Conservation (phyloP, 2,113 vertebrate species). For the Cheirogaleus medius region DNA sequence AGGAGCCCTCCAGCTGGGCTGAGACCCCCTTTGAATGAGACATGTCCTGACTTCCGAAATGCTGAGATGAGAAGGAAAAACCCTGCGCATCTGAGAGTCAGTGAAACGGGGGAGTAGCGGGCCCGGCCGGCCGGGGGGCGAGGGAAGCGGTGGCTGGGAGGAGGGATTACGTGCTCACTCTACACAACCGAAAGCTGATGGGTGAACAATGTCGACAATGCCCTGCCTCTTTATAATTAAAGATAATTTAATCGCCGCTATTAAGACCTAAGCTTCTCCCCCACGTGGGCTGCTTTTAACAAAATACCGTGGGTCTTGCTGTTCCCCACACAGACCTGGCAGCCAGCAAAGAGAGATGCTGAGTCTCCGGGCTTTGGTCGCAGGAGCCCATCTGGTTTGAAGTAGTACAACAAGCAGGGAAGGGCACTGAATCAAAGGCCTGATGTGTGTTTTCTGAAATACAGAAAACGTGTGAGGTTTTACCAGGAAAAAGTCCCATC, state of each 20-base stretch:
- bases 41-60: neutral
- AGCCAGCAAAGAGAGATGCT: constrained; percentile 80
- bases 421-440: constrained; percentile 86
- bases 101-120: too few relatives aligned
- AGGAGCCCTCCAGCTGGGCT: neutral
- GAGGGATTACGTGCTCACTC: neutral
- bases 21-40: neutral
- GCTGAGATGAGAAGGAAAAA: neutral
- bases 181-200: neutral
- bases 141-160: neutral
- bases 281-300: constrained; percentile 50
- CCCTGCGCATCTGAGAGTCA: neutral
- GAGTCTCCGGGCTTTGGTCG: constrained; percentile 84
- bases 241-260: constrained; percentile 55
- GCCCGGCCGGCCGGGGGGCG: neutral
- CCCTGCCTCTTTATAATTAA: constrained; percentile 50
- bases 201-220: constrained; percentile 31
- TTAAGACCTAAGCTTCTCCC: neutral
- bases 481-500: constrained; percentile 78
- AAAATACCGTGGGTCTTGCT: constrained; percentile 35
- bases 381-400: constrained; percentile 85
- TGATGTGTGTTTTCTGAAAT: constrained; percentile 76
- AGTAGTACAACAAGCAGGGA: constrained; percentile 87
- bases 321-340: constrained; percentile 78
- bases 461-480: constrained; percentile 82